Percentiles rank a stretch among this genome's conserved stretches.
Evolutionary conservation across 2,888 invertebrate genomes (phyloP).

Genomic region (Germaria angustata): DNA sequence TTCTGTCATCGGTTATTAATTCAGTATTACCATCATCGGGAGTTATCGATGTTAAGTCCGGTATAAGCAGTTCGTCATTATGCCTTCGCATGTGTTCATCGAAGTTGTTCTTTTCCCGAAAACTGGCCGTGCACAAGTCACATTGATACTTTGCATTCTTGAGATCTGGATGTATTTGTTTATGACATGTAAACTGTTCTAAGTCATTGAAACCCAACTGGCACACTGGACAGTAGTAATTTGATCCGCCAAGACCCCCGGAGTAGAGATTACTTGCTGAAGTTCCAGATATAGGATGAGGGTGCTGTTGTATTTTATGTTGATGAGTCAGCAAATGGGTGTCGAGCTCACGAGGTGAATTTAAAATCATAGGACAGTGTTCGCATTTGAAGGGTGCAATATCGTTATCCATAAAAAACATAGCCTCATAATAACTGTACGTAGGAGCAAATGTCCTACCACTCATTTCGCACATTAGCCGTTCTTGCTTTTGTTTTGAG

Average conservation of each 20-base stretch:
- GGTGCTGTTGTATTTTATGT: slow-evolving; percentile 65
- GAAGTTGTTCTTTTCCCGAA: slow-evolving; percentile 75
- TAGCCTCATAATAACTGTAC: slow-evolving; percentile 75
- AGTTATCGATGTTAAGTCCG: slow-evolving; percentile 67
- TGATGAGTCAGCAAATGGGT: slow-evolving; percentile 74
- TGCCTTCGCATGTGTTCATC: slow-evolving; percentile 76
- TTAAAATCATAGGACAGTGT: slow-evolving; percentile 73
- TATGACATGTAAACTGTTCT: slow-evolving; percentile 74
- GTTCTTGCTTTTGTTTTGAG: slow-evolving; percentile 76
- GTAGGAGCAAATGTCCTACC: slow-evolving; percentile 73
- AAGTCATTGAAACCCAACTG: slow-evolving; percentile 72
- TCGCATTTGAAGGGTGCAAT: slow-evolving; percentile 77
- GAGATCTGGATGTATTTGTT: slow-evolving; percentile 71
- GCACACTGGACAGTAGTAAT: slow-evolving; percentile 72
- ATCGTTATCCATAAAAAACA: slow-evolving; percentile 76
- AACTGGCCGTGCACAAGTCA: slow-evolving; percentile 76
- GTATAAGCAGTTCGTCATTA: slow-evolving; percentile 75
- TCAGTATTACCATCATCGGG: slow-evolving; percentile 57
- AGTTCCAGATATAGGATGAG: slow-evolving; percentile 18
- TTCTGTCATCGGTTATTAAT: slow-evolving; percentile 52
- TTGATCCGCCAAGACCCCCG: slow-evolving; percentile 50
- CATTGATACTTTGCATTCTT: slow-evolving; percentile 74
- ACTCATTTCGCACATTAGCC: slow-evolving; percentile 73
- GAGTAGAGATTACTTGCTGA: neutral
- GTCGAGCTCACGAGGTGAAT: slow-evolving; percentile 74